Conservation (phyloP, 2,888 invertebrate genomes). For the Lamproptera curius region DNA sequence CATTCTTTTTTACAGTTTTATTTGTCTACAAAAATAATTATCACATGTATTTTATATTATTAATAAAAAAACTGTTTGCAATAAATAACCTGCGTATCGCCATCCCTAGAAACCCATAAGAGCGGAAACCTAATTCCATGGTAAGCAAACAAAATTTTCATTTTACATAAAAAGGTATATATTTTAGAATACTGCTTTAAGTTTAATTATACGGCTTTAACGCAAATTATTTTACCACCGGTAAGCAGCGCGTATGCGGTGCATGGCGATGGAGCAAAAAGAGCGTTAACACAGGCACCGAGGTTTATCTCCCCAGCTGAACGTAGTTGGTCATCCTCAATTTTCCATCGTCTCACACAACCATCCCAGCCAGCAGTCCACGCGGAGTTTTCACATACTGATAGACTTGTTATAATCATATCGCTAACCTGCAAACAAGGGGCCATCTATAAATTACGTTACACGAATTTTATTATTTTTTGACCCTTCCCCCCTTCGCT, state of each 20-base stretch:
- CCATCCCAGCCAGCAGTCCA: constrained; percentile 81
- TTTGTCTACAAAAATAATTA: no score
- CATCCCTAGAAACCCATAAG: no score
- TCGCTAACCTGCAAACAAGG: constrained; percentile 52
- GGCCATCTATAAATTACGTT: no score
- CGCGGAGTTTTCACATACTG: constrained; percentile 53
- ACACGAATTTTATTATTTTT: no score
- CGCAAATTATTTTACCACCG: constrained; percentile 46
- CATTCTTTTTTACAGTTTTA: no score
- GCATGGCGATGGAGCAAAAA: constrained; percentile 37
- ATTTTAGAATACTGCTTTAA: no score
- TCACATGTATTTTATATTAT: no score
- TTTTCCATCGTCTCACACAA: constrained; percentile 60
- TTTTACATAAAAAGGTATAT: no score
- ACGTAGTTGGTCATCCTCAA: constrained; percentile 46
- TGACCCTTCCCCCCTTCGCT: no score
- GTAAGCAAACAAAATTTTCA: neutral
- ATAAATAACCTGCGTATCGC: no score
- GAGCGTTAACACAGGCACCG: constrained; percentile 58
- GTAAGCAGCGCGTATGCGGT: constrained; percentile 46
- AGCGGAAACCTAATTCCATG: no score
- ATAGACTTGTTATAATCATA: constrained; percentile 71
- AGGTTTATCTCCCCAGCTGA: constrained; percentile 54
- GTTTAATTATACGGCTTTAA: constrained; percentile 30
- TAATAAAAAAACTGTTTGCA: no score